phyloP scores from a whole-genome alignment of 2,113 vertebrate species.

The Anas platyrhynchos region DNA sequence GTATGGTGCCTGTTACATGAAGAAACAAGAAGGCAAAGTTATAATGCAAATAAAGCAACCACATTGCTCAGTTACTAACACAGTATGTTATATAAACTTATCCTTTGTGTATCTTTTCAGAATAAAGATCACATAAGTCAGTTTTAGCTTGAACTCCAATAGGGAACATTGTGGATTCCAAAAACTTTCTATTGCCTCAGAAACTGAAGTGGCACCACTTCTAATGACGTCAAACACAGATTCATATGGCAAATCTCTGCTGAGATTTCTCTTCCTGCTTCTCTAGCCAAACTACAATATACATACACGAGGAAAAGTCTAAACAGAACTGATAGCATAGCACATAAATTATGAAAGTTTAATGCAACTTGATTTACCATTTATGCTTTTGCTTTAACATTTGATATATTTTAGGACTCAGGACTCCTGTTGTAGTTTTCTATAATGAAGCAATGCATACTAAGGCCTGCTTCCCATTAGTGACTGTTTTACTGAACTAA shows the following conservation, averaged over 20 bases:
- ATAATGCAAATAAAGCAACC: background rate
- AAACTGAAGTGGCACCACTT: background rate
- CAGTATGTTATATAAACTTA: background rate
- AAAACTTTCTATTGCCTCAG: background rate
- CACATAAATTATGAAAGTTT: background rate
- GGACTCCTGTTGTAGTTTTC: background rate
- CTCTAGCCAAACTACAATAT: background rate
- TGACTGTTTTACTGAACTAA: background rate
- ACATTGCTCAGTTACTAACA: background rate
- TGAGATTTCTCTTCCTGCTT: background rate
- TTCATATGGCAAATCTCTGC: background rate
- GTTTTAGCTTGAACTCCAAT: background rate
- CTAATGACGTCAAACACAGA: background rate
- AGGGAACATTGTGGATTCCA: background rate
- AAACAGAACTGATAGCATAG: background rate
- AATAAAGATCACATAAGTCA: background rate
- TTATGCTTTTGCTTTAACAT: background rate
- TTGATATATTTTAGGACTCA: background rate
- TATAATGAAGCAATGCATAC: background rate
- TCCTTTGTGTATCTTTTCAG: background rate
- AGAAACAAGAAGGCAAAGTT: background rate
- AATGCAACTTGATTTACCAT: background rate
- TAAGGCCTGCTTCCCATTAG: background rate
- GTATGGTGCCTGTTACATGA: background rate
- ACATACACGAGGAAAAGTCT: background rate